Evolutionary conservation across 2,888 invertebrate species (phyloP).

Genomic region (Fabriciana adippe): DNA sequence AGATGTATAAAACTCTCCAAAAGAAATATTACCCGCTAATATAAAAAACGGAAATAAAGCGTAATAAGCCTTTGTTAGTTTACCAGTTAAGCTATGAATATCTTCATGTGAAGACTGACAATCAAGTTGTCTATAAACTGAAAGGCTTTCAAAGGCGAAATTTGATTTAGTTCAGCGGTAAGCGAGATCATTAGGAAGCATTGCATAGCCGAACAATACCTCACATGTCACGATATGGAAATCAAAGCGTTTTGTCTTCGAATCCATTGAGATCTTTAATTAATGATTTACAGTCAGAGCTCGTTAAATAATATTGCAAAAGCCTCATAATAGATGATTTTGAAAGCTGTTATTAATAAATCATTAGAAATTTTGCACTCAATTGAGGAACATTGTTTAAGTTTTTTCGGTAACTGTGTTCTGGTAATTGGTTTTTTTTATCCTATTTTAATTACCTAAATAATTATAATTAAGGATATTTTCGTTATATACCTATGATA

Average conservation of each 20-base stretch:
- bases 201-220: conserved; percentile 46
- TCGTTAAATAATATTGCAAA: conserved; percentile 34
- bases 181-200: conserved; percentile 49
- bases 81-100: not conserved
- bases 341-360: conserved; percentile 28
- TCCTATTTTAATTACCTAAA: too few relatives aligned
- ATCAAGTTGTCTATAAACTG: conserved; percentile 16
- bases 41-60: not conserved
- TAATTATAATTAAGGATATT: too few relatives aligned
- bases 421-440: too few relatives aligned
- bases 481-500: too few relatives aligned
- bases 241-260: conserved; percentile 36
- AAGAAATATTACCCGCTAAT: not conserved
- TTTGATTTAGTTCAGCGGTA: conserved; percentile 20
- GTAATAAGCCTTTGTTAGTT: not conserved
- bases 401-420: not conserved
- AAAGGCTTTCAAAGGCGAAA: conserved; percentile 2
- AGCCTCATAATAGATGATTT: conserved; percentile 32
- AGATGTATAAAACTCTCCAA: too few relatives aligned
- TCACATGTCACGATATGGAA: conserved; percentile 36
- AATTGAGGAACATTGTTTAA: not conserved
- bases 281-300: conserved; percentile 31
- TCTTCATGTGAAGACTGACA: conserved; percentile 2
- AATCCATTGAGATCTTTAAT: conserved; percentile 37
- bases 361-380: conserved; percentile 31